These are phyloP conservation scores for Spodoptera picta DNA, from an alignment of 2,888 invertebrate genomes.

Conservation along the genomic window DNA sequence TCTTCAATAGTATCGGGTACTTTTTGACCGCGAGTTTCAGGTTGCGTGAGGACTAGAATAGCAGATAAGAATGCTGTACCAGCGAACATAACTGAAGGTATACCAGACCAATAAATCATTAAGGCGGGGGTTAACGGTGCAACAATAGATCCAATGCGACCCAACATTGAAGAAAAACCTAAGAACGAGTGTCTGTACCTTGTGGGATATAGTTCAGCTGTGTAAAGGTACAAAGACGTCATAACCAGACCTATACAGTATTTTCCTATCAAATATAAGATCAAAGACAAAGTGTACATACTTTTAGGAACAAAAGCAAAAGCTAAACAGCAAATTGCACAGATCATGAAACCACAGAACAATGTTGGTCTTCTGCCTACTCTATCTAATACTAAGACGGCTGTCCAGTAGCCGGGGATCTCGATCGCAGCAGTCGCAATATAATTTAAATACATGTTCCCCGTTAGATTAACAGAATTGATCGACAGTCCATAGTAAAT, in stretches of 20 bases:
- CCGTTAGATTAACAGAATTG: slow-evolving; percentile 92
- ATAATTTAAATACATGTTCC: slow-evolving; percentile 93
- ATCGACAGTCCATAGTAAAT: slow-evolving; percentile 94
- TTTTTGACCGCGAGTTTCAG: slow-evolving; percentile 78
- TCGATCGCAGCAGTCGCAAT: slow-evolving; percentile 90
- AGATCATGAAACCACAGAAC: slow-evolving; percentile 77
- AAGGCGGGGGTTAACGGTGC: slow-evolving; percentile 91
- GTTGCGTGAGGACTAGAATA: slow-evolving; percentile 78
- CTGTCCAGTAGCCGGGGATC: slow-evolving; percentile 91
- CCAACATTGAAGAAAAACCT: slow-evolving; percentile 92
- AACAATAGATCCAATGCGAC: slow-evolving; percentile 91
- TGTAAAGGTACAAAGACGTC: slow-evolving; percentile 90
- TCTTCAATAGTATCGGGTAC: slow-evolving; percentile 85
- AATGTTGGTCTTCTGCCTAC: slow-evolving; percentile 86
- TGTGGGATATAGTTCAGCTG: slow-evolving; percentile 93
- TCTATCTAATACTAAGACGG: slow-evolving; percentile 89
- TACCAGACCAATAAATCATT: slow-evolving; percentile 84
- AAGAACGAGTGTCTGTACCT: slow-evolving; percentile 91
- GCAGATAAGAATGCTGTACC: slow-evolving; percentile 75
- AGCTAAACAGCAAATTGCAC: slow-evolving; percentile 85
- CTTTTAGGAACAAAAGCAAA: slow-evolving; percentile 84
- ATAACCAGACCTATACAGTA: slow-evolving; percentile 90
- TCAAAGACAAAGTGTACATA: slow-evolving; percentile 70
- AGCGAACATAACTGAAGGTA: slow-evolving; percentile 81
- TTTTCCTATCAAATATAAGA: slow-evolving; percentile 90